These are phyloP conservation scores for Amyelois transitella DNA, from an alignment of 1,140 invertebrate genomes.

Conservation along the genomic window DNA sequence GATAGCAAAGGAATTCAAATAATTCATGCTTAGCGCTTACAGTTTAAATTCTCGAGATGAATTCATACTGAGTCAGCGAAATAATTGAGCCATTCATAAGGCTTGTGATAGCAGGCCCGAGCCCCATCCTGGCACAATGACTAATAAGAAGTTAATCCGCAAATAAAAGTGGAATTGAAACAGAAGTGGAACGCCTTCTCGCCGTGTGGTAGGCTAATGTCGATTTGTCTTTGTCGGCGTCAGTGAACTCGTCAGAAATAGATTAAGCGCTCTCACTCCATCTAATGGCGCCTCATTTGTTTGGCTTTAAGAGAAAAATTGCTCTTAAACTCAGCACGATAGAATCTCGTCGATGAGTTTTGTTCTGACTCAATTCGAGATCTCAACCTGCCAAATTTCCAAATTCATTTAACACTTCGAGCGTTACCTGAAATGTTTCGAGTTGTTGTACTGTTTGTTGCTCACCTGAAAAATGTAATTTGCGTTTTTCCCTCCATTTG, in stretches of 20 bases:
- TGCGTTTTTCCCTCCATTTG: conserved; percentile 27
- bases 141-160: conserved; percentile 75
- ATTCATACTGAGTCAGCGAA: conserved; percentile 54
- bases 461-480: conserved; percentile 55
- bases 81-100: conserved; percentile 73
- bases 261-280: conserved; percentile 73
- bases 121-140: conserved; percentile 60
- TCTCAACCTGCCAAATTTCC: conserved; percentile 32
- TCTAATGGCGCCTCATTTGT: conserved; percentile 74
- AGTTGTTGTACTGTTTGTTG: conserved; percentile 41
- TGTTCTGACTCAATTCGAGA: conserved; percentile 58
- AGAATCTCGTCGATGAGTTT: conserved; percentile 67
- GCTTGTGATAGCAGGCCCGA: conserved; percentile 61
- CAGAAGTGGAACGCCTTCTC: conserved; percentile 67
- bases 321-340: conserved; percentile 64
- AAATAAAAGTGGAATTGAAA: conserved; percentile 74
- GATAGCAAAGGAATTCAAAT: conserved; percentile 35
- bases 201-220: conserved; percentile 73
- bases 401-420: conserved; percentile 56
- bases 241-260: conserved; percentile 74
- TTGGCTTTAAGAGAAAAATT: conserved; percentile 74
- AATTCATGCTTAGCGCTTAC: conserved; percentile 37
- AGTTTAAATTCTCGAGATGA: conserved; percentile 42
- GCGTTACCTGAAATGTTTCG: conserved; percentile 48
- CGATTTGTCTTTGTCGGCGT: conserved; percentile 73